Conservation (phyloP, 2,888 invertebrate genomes). For the Omphaloscelis lunosa region DNA sequence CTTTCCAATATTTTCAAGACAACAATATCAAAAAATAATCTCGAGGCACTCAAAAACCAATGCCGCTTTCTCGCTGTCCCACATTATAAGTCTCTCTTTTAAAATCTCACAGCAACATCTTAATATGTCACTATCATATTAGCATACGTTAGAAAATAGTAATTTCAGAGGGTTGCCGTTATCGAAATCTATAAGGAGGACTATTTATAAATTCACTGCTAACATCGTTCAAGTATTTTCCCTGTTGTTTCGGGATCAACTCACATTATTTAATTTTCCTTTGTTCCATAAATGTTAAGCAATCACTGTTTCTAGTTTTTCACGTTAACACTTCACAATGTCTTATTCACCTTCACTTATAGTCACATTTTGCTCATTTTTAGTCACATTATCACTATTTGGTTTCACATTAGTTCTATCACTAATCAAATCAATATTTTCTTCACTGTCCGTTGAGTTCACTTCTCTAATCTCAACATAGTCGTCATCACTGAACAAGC, state of each 20-base stretch:
- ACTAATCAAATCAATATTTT: conserved; percentile 30
- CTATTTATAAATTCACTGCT: neutral
- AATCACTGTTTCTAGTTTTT: conserved; percentile 10
- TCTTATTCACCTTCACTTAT: conserved; percentile 35
- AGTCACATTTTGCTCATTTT: conserved; percentile 26
- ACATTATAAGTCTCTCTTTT: neutral
- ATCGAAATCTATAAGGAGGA: no score
- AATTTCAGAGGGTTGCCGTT: no score
- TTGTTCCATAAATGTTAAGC: neutral
- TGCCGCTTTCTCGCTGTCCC: neutral
- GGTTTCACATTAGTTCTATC: conserved; percentile 18
- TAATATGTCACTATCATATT: no score
- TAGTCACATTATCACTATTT: conserved; percentile 30
- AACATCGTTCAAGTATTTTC: neutral
- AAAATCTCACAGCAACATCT: neutral
- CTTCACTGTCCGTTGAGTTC: conserved; percentile 64
- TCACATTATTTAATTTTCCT: neutral
- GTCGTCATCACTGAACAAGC: conserved; percentile 67
- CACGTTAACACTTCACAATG: neutral
- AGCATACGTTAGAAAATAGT: no score
- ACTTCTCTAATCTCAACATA: conserved; percentile 69
- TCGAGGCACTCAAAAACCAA: neutral
- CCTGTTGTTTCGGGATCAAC: fast-evolving
- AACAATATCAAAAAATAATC: neutral
- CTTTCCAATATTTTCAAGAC: neutral